Conservation (phyloP, 2,888 invertebrate genomes). For the Cactoblastis cactorum region DNA sequence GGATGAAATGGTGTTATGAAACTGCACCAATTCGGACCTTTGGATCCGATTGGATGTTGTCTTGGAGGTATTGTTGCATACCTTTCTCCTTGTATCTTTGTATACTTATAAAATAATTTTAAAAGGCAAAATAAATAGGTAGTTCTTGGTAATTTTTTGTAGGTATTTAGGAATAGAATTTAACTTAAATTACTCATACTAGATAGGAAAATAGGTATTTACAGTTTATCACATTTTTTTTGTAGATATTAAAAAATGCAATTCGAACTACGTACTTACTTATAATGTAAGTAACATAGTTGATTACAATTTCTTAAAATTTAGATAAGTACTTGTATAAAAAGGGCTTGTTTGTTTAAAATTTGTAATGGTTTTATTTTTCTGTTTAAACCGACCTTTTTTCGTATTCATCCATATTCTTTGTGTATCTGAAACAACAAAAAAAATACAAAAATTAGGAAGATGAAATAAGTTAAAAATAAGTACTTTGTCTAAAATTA, state of each 20-base stretch:
- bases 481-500: not conserved
- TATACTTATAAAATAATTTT: not conserved
- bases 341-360: not conserved
- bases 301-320: too few species aligned
- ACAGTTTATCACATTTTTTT: too few species aligned
- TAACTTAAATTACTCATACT: too few species aligned
- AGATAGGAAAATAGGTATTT: too few species aligned
- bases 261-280: too few species aligned
- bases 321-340: too few species aligned
- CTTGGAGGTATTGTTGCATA: not conserved
- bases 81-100: not conserved
- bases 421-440: slow-evolving; percentile 52
- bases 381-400: not conserved
- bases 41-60: not conserved
- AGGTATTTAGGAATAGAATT: too few species aligned
- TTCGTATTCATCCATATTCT: slow-evolving; percentile 42
- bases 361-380: not conserved
- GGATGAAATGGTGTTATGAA: slow-evolving; percentile 18
- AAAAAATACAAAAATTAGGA: slow-evolving; percentile 13
- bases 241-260: too few species aligned
- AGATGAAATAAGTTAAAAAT: not conserved
- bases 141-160: too few species aligned
- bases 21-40: not conserved
- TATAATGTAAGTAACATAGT: too few species aligned
- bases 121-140: too few species aligned